Percentiles rank a stretch among this genome's conserved stretches.
These are phyloP conservation scores for Nudaria mundana DNA, from an alignment of 2,888 invertebrate genomes.

Conservation along the genomic window DNA sequence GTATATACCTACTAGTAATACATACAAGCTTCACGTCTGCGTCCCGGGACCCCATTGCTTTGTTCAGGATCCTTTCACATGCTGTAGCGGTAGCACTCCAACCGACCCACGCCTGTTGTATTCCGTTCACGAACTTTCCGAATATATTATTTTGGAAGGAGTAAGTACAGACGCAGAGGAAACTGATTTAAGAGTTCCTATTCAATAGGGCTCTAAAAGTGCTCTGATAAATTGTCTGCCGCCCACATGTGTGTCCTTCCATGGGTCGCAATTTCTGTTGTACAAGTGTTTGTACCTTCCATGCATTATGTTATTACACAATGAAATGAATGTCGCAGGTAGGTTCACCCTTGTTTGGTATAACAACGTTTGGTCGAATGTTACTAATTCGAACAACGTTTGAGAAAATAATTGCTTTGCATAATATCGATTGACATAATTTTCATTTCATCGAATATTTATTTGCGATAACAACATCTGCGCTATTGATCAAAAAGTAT, in stretches of 20 bases:
- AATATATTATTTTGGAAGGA: constrained; percentile 71
- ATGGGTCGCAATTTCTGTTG: constrained; percentile 34
- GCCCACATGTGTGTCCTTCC: constrained; percentile 37
- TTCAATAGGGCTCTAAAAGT: constrained; percentile 60
- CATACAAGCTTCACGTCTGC: no score
- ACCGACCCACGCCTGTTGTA: constrained; percentile 62
- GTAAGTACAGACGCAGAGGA: constrained; percentile 60
- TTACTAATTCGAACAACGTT: no score
- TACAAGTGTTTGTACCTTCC: constrained; percentile 33
- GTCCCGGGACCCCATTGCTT: constrained; percentile 55
- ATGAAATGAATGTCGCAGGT: no score
- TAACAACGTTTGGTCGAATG: no score
- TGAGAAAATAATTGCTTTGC: no score
- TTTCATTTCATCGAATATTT: no score
- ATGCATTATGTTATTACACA: no score
- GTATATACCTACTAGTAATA: no score
- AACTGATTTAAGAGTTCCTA: constrained; percentile 69
- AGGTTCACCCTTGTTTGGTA: no score
- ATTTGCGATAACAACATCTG: no score
- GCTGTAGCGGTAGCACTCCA: constrained; percentile 57
- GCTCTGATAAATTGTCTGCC: constrained; percentile 46
- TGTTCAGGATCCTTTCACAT: constrained; percentile 62
- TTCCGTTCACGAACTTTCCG: constrained; percentile 74
- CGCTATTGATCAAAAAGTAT: no score
- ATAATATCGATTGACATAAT: no score